Percentiles rank a stretch among this genome's conserved stretches.
Evolutionary conservation across 2,888 invertebrate genomes (phyloP).

Genomic region (Drosophila multiciliata): DNA sequence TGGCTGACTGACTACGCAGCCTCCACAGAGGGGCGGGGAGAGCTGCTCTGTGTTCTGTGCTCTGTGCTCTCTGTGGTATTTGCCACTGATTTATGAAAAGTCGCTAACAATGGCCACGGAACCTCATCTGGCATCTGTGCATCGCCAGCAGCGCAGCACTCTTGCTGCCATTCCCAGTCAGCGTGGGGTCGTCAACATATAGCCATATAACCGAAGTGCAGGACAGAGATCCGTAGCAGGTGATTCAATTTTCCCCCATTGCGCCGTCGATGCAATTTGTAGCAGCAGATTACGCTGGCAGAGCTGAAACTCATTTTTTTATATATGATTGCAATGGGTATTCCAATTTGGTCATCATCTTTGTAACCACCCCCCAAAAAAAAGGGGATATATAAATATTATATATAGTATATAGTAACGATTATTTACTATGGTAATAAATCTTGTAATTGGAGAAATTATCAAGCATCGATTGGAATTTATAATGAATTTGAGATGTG

Average conservation of each 20-base stretch:
- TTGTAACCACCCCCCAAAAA: neutral
- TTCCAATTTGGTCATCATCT: neutral
- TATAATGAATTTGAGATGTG: neutral
- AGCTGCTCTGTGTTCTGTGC: slow-evolving; percentile 12
- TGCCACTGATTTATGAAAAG: slow-evolving; percentile 69
- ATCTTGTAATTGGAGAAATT: too few species aligned
- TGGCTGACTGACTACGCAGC: slow-evolving; percentile 47
- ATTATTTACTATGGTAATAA: neutral
- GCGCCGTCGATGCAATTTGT: slow-evolving; percentile 51
- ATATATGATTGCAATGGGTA: neutral
- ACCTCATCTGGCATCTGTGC: slow-evolving; percentile 16
- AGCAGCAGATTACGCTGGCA: slow-evolving; percentile 33
- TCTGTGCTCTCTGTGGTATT: slow-evolving; percentile 40
- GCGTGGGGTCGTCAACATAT: neutral
- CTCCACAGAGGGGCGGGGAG: neutral
- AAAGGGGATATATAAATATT: neutral
- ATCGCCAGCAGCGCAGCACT: neutral
- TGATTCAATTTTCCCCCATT: slow-evolving; percentile 46
- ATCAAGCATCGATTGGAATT: too few species aligned
- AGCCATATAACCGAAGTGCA: slow-evolving; percentile 1
- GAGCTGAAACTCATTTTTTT: neutral
- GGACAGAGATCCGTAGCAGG: slow-evolving; percentile 7
- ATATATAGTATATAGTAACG: too few species aligned
- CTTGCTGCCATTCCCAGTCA: neutral
- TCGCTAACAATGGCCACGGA: slow-evolving; percentile 19